These are phyloP conservation scores for Mythimna lalbum DNA, from an alignment of 2,888 invertebrate genomes.

Conservation along the genomic window DNA sequence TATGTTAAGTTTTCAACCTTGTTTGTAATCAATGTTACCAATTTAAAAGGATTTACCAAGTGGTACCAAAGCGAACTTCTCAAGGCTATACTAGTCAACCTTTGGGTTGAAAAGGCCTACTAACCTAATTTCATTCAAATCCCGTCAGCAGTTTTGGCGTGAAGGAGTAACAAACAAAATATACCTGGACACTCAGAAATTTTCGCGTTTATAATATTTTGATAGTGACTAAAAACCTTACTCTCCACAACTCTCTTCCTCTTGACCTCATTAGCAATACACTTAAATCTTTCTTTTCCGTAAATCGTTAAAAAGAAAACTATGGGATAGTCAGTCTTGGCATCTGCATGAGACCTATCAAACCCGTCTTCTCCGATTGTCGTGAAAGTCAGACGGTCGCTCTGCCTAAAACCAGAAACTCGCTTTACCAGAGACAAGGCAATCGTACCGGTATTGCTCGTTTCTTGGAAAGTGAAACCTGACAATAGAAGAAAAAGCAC, in stretches of 20 bases:
- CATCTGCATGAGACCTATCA: constrained; percentile 1
- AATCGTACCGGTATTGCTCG: constrained; percentile 18
- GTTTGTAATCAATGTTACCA: too few species aligned
- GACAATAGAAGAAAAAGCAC: constrained; percentile 21
- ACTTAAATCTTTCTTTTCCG: neutral
- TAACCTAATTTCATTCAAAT: too few species aligned
- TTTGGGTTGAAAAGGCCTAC: too few species aligned
- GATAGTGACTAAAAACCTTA: too few species aligned
- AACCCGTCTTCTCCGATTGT: constrained; percentile 26
- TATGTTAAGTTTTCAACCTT: too few species aligned
- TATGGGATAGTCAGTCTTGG: neutral
- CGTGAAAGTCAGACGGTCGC: constrained; percentile 43
- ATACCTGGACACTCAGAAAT: too few species aligned
- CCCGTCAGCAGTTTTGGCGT: neutral
- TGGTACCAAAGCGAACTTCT: too few species aligned
- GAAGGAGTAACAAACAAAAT: neutral
- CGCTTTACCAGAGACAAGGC: constrained; percentile 30
- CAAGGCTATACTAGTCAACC: too few species aligned
- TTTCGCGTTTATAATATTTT: neutral
- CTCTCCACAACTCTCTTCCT: neutral
- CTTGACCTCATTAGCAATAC: neutral
- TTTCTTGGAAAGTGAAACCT: constrained; percentile 31
- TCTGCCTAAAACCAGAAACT: constrained; percentile 46
- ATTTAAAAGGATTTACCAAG: too few species aligned
- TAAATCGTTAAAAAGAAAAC: neutral